Base-by-base conservation (phyloP, 1,140 invertebrate genomes). In the Hermetia illucens region DNA sequence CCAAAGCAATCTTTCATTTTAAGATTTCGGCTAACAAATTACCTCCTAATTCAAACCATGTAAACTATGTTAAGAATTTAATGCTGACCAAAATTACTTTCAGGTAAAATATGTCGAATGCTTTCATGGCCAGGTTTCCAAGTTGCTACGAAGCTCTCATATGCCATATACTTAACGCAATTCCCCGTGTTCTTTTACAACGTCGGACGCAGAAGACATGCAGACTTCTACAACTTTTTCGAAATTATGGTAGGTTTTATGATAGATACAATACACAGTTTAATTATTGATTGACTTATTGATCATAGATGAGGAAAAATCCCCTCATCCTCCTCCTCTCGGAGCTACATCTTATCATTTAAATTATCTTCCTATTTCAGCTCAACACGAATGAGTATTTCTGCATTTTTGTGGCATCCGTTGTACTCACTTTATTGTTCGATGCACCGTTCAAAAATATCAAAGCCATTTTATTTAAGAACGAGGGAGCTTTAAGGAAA, bases 111-210 rank as follows among this genome's bases (percentile, higher is more conserved):
- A n/a, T 75, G 1, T 65, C 59, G 15, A 61, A 47, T 72, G 24
- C 66, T 70, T 29, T 63, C 68, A 3, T 77, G 73, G 72, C 66
- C 53, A 46, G 71, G 71, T 35, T 78, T 75, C 44, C 52, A 72
- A 39, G 59, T 77, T 13, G 69, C 66, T 21, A 77, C 75, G 2
- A 65, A 71, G 47, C 51, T 77, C 1, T 74, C 75, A 40, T 79
- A 77, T 44, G 70, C 74, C 9, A 56, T 77, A 38, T 79, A 79
- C 47, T 50, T 79, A 24, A 75, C 72, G 21, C 75, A 79, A 45
- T 79, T 77, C 50, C 75, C 75, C 9, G 66, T 77, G 25, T 77
- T 72, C 45, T 77, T 79, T 55, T 79, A 61, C 37, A 75, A 75
- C 42, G 73, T 77, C 15, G 75, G 74, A 21, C 59, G 60, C 45